Percentiles rank a stretch among this genome's conserved stretches.
Evolutionary conservation across 2,113 vertebrate genomes (phyloP).

Genomic region (Pristiophorus japonicus): DNA sequence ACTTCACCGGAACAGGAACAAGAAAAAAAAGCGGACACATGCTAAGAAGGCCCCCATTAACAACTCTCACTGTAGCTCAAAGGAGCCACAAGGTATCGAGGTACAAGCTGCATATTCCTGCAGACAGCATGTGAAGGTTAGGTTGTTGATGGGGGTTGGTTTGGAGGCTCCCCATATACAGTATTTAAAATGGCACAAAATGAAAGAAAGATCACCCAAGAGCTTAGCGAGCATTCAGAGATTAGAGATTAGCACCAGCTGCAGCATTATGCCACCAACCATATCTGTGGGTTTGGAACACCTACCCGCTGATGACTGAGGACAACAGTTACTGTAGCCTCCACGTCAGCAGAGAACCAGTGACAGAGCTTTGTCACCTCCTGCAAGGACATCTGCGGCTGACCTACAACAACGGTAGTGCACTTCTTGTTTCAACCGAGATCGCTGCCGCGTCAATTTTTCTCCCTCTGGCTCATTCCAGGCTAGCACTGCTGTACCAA

Average conservation of each 20-base stretch:
- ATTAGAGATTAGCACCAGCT: neutral
- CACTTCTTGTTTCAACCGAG: neutral
- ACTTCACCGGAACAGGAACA: neutral
- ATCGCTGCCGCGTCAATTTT: neutral
- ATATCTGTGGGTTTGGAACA: neutral
- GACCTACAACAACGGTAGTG: neutral
- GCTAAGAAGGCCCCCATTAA: neutral
- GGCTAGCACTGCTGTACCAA: neutral
- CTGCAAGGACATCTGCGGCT: neutral
- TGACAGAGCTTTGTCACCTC: neutral
- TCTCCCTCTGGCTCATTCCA: neutral
- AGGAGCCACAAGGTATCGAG: neutral
- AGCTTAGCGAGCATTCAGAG: neutral
- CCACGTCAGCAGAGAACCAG: neutral
- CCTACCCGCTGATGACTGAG: neutral
- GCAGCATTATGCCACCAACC: conserved; percentile 4
- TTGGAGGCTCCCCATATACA: neutral
- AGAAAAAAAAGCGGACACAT: neutral
- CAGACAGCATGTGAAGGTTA: neutral
- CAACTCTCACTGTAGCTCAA: neutral
- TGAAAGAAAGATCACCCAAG: neutral
- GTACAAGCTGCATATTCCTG: too few relatives aligned
- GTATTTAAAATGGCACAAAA: neutral
- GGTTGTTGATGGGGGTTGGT: neutral
- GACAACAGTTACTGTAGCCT: neutral